These are phyloP conservation scores for Eonycteris spelaea DNA, from an alignment of 2,113 vertebrate species.

Conservation along the genomic window DNA sequence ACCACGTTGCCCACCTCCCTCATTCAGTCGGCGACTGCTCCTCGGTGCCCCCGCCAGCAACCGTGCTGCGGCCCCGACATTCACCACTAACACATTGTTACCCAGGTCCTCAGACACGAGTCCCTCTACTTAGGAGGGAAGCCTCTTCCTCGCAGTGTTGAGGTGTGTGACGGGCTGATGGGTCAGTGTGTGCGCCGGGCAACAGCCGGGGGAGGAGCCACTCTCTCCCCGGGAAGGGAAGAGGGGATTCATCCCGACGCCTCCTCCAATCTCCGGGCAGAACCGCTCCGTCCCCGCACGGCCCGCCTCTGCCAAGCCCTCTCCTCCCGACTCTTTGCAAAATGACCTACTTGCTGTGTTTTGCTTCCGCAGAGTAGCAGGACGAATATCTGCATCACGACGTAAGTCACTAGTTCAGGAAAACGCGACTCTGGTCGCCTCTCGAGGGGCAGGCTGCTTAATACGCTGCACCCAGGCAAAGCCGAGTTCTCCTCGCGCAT, in stretches of 20 bases:
- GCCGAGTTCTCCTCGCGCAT: slow-evolving; percentile 7
- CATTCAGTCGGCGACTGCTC: not conserved
- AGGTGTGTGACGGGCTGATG: not conserved
- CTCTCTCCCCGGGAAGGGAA: not conserved
- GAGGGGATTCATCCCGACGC: not conserved
- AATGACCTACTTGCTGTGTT: not conserved
- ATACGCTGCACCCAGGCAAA: not conserved
- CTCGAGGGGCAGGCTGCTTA: slow-evolving; percentile 44
- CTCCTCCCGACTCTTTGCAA: not conserved
- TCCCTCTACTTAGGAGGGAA: not conserved
- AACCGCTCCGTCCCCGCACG: not conserved
- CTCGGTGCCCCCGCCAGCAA: not conserved
- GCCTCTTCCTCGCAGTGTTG: rapidly evolving
- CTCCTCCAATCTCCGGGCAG: not conserved
- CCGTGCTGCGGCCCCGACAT: not conserved
- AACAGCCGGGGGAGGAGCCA: not conserved
- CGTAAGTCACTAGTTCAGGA: not conserved
- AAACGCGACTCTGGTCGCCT: not conserved
- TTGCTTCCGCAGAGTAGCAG: not conserved
- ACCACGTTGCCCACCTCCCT: not conserved
- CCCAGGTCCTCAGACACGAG: not conserved
- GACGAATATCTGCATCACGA: not conserved
- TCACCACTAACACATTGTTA: not conserved
- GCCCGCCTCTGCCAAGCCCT: not conserved
- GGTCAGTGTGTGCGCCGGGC: not conserved